A percentile compares a stretch with the other conserved stretches of the same genome.
phyloP scores from a whole-genome alignment of 2,113 vertebrate species.

The Poecilia latipinna region DNA sequence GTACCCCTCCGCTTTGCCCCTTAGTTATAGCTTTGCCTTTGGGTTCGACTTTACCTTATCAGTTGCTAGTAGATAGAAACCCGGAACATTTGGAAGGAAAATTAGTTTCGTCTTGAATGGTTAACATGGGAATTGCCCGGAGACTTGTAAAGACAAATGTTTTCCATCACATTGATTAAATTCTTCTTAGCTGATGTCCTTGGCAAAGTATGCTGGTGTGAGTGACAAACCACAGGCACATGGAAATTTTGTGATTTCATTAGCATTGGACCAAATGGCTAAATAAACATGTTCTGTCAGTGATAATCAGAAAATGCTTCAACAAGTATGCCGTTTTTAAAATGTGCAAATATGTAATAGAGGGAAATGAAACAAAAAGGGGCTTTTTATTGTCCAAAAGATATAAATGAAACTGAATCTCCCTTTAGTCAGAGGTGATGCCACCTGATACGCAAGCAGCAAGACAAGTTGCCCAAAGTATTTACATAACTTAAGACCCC shows the following conservation, averaged over 20 bases:
- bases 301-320: background rate
- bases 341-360: no score
- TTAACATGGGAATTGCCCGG: conserved; percentile 44
- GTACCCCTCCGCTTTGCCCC: background rate
- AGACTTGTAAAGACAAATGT: conserved; percentile 57
- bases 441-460: no score
- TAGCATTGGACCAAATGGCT: conserved; percentile 62
- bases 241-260: conserved; percentile 61
- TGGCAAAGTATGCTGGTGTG: conserved; percentile 52
- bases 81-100: conserved; percentile 41
- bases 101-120: conserved; percentile 34
- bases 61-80: conserved; percentile 29
- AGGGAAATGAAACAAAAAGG: no score
- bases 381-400: no score
- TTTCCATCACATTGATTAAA: conserved; percentile 66
- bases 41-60: conserved; percentile 29
- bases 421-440: no score
- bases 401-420: no score
- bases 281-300: conserved; percentile 5
- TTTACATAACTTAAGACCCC: no score
- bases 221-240: conserved; percentile 48
- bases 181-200: conserved; percentile 59
- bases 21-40: background rate
- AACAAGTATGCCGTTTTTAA: no score
- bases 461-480: no score